A percentile compares a stretch with the other conserved stretches of the same genome.
These are phyloP conservation scores for Chironomus striatipennis DNA, from an alignment of 1,140 invertebrate genomes.

Conservation along the genomic window DNA sequence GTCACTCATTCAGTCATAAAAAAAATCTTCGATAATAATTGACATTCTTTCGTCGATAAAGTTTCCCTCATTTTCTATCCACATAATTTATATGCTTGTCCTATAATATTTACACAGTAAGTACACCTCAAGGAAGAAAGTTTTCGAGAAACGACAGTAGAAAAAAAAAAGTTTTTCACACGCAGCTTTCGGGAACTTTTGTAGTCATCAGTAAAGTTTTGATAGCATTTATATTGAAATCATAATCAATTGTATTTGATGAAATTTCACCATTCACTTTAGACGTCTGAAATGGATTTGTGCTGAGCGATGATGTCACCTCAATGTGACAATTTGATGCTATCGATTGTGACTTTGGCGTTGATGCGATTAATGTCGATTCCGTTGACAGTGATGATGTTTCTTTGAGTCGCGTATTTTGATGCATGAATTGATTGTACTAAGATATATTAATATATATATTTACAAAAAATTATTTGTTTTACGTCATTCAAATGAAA, in stretches of 20 bases:
- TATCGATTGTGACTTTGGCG: background rate
- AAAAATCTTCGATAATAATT: no score
- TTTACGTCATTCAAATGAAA: background rate
- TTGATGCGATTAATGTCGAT: background rate
- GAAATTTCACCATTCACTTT: background rate
- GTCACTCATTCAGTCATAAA: no score
- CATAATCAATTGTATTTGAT: conserved; percentile 20
- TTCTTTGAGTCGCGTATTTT: conserved; percentile 5
- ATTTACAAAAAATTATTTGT: no score
- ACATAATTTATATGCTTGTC: no score
- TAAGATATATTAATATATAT: background rate
- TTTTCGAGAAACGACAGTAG: no score
- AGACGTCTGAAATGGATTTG: conserved; percentile 9
- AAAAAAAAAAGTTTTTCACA: conserved; percentile 39
- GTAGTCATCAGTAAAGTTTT: conserved; percentile 55
- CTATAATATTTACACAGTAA: no score
- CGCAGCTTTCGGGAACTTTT: conserved; percentile 54
- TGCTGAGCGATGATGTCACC: background rate
- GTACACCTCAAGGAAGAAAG: no score
- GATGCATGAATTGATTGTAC: conserved; percentile 21
- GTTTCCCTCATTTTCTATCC: no score
- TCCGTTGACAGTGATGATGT: conserved; percentile 1
- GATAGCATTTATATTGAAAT: conserved; percentile 50
- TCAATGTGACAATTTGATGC: background rate
- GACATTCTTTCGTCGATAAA: no score